Evolutionary conservation across 1,140 invertebrate genomes (phyloP).

Genomic region (Drosophila baimaii): DNA sequence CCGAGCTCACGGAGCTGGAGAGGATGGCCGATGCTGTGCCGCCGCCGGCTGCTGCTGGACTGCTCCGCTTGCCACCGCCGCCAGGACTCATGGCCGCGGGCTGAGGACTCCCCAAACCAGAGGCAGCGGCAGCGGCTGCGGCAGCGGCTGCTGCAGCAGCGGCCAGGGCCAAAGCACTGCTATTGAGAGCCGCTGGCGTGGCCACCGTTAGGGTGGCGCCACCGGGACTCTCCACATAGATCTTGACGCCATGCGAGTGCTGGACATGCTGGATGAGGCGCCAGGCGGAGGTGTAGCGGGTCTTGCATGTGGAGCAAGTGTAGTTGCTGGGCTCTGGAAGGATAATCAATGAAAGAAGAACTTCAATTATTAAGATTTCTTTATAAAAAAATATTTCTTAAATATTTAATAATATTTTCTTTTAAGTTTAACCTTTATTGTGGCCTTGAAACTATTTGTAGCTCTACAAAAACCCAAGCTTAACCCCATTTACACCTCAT

Average conservation of each 20-base stretch:
- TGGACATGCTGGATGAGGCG: slow-evolving; percentile 97
- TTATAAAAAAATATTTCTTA: too few relatives aligned
- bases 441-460: too few relatives aligned
- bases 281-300: slow-evolving; percentile 95
- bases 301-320: slow-evolving; percentile 97
- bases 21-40: slow-evolving; percentile 16
- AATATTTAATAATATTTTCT: too few relatives aligned
- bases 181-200: slow-evolving; percentile 69
- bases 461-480: too few relatives aligned
- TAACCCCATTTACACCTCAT: too few relatives aligned
- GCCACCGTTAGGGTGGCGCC: slow-evolving; percentile 65
- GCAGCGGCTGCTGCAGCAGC: slow-evolving; percentile 51
- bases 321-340: slow-evolving; percentile 96
- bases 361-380: slow-evolving; percentile 55
- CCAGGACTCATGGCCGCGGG: slow-evolving; percentile 57
- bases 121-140: slow-evolving; percentile 30
- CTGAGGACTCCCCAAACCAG: slow-evolving; percentile 29
- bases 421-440: too few relatives aligned
- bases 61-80: slow-evolving; percentile 13
- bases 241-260: slow-evolving; percentile 95
- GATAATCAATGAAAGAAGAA: background rate
- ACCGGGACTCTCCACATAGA: slow-evolving; percentile 90
- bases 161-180: slow-evolving; percentile 43
- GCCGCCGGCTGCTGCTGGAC: slow-evolving; percentile 6
- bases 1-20: slow-evolving; percentile 33